A percentile compares a stretch with the other conserved stretches of the same genome.
Conservation (phyloP, 2,888 invertebrate genomes). For the Meganola albula region DNA sequence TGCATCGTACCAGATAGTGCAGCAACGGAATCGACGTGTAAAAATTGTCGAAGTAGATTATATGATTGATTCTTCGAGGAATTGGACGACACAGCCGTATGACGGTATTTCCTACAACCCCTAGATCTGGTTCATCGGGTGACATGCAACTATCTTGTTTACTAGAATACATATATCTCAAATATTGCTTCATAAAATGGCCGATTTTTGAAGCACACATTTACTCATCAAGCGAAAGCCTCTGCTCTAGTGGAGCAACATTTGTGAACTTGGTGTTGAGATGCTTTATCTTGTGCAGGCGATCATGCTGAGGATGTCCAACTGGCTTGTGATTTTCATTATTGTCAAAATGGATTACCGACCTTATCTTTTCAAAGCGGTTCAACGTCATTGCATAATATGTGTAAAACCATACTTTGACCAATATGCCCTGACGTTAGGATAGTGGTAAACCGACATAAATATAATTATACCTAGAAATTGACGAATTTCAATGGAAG, state of each 20-base stretch:
- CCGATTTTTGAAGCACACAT: constrained; percentile 36
- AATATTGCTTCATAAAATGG: constrained; percentile 33
- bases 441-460: constrained; percentile 31
- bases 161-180: constrained; percentile 30
- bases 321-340: constrained; percentile 10
- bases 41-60: constrained; percentile 31
- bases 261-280: constrained; percentile 19
- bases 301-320: constrained; percentile 9
- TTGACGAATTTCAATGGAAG: constrained; percentile 5
- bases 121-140: constrained; percentile 33
- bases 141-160: constrained; percentile 23
- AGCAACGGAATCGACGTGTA: constrained; percentile 31
- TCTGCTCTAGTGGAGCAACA: constrained; percentile 30
- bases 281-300: constrained; percentile 13
- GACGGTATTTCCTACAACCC: constrained; percentile 31
- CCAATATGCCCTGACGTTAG: constrained; percentile 32
- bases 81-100: constrained; percentile 29
- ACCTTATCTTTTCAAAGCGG: constrained; percentile 1
- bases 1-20: constrained; percentile 31
- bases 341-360: constrained; percentile 16
- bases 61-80: constrained; percentile 32
- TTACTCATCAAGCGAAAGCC: constrained; percentile 33
- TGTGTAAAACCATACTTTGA: constrained; percentile 32
- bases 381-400: constrained; percentile 16
- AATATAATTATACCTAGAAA: constrained; percentile 33